Conservation (phyloP, 53 echinoderm and acorn worm species). For the Temnopleurus reevesii region DNA sequence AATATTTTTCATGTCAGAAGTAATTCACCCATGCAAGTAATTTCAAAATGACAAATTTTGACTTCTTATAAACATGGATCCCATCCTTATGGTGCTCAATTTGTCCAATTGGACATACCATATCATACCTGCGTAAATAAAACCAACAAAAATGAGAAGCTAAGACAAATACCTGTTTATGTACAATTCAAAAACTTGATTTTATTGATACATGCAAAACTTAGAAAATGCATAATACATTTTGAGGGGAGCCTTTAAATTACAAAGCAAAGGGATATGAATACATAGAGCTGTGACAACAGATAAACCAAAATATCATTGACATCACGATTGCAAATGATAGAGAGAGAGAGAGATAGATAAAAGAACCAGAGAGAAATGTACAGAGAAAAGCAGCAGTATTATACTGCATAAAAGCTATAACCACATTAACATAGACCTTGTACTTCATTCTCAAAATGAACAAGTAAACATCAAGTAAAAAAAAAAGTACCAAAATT, state of each 20-base stretch:
- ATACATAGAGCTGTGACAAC: slow-evolving; percentile 21
- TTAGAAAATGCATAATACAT: slow-evolving; percentile 54
- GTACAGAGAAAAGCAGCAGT: not conserved
- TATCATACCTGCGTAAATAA: too few species aligned
- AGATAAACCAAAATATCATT: not conserved
- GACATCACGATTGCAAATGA: slow-evolving; percentile 3
- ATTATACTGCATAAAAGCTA: not conserved
- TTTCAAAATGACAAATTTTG: too few species aligned
- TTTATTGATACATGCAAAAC: slow-evolving; percentile 62
- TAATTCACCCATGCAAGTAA: too few species aligned
- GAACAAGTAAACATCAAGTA: not conserved
- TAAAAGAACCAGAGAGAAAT: too few species aligned
- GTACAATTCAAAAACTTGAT: slow-evolving; percentile 54
- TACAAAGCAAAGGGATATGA: slow-evolving; percentile 29
- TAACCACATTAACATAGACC: not conserved
- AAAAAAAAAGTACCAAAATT: not conserved
- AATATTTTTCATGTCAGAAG: too few species aligned
- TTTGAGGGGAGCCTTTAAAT: not conserved
- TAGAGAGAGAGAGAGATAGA: too few species aligned
- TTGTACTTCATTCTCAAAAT: slow-evolving; percentile 10
- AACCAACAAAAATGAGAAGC: too few species aligned
- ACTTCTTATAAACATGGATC: too few species aligned
- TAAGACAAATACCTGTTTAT: not conserved
- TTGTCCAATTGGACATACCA: too few species aligned
- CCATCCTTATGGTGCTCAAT: too few species aligned